Evolutionary conservation across 2,888 invertebrate genomes (phyloP), one percentile per base, ranked within the genome.

Genomic region (Patella ulyssiponensis): DNA sequence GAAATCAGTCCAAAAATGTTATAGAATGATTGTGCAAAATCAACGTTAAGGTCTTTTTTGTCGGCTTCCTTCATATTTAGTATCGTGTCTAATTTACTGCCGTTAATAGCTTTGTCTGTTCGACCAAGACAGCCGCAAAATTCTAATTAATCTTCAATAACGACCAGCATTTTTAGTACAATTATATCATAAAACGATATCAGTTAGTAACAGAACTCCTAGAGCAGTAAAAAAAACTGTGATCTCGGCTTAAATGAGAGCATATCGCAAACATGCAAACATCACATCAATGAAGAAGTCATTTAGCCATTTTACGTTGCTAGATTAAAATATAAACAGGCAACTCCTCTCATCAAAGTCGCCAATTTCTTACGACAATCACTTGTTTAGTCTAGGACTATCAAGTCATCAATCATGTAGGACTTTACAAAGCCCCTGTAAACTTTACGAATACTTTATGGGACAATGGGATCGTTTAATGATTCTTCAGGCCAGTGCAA

Each of bases 341-440:
- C 9, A 64, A 23, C 14, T 23, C 3, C 20, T 23, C 64, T 64
- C 64, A 23, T 64, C 64, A 64, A 20, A 23, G 64, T 64, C 64
- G 11, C 44, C 64, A 64, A 64, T 64, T 23, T 23, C 20, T 64
- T 23, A 20, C 20, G 64, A 64, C 64, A 64, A 64, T 64, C 23
- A 64, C 64, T 64, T 64, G 64, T 64, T 23, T 64, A 64, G 64
- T 64, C 64, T 64, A 23, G 64, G 23, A 44, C 20, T 64, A 64
- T 64, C 64, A 20, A 64, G 64, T 64, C 64, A 64, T 64, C 23
- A 11, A 64, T 64, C 64, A 64, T 64, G 64, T 64, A 23, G 64
- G 64, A 64, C 64, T 9, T 23, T 20, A 64, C 23, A 64, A 64
- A 64, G 23, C 64, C 64, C 20, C 23, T 23, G 23, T 64, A 64